Evolutionary conservation across 35 echinoderm and acorn worm genomes (phyloP).

Genomic region (Ophioderma brevispina): DNA sequence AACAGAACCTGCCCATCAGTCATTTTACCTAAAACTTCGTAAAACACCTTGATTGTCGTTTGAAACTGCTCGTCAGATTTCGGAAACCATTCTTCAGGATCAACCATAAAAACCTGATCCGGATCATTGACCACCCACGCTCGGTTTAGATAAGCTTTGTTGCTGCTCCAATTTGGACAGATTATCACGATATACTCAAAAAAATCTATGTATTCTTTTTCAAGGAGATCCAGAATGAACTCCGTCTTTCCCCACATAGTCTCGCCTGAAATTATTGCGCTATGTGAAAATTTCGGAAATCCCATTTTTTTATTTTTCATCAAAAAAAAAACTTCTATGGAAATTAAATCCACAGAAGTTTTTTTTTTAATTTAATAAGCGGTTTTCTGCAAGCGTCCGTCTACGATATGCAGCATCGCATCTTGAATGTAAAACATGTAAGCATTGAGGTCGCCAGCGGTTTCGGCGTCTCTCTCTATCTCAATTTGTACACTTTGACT

Average conservation of each 20-base stretch:
- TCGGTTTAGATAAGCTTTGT: constrained; percentile 34
- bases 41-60: background rate
- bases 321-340: too few species aligned
- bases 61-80: too few species aligned
- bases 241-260: constrained; percentile 37
- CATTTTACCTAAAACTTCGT: background rate
- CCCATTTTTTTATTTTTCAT: too few species aligned
- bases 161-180: constrained; percentile 4
- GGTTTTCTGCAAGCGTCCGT: background rate
- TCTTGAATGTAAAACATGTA: constrained; percentile 29
- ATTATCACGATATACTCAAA: constrained; percentile 39
- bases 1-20: too few species aligned
- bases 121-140: too few species aligned
- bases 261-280: constrained; percentile 4
- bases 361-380: too few species aligned
- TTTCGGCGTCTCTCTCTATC: constrained; percentile 19
- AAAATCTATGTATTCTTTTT: constrained; percentile 24
- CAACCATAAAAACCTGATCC: constrained; percentile 13
- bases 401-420: constrained; percentile 29
- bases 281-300: background rate
- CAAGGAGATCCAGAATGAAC: constrained; percentile 22
- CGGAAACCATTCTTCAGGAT: background rate
- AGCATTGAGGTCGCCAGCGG: constrained; percentile 10
- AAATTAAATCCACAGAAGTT: too few species aligned
- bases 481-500: constrained; percentile 25